Evolutionary conservation across 2,888 invertebrate species (phyloP).

Genomic region (Polietes domitor): DNA sequence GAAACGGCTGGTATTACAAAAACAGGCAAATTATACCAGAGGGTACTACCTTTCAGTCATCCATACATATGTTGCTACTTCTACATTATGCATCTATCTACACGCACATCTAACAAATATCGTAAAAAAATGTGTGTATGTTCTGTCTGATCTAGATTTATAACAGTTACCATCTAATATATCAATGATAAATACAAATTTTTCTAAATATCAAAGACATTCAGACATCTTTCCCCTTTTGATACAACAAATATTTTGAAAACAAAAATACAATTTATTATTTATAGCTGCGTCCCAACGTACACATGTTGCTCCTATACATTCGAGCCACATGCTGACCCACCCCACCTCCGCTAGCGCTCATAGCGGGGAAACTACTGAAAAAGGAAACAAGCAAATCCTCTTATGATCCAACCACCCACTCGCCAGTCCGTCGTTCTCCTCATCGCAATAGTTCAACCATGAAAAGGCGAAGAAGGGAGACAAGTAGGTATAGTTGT

Average conservation of each 20-base stretch:
- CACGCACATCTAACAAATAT: background rate
- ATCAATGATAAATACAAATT: constrained; percentile 26
- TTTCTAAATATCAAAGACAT: background rate
- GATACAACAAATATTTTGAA: constrained; percentile 9
- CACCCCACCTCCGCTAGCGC: constrained; percentile 2
- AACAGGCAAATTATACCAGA: no score
- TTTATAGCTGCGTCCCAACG: constrained; percentile 39
- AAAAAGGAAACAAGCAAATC: background rate
- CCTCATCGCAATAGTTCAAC: no score
- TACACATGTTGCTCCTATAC: constrained; percentile 49
- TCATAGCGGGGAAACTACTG: background rate
- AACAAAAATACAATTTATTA: constrained; percentile 35
- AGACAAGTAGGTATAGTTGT: background rate
- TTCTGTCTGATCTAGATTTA: background rate
- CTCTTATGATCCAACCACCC: background rate
- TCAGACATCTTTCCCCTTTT: background rate
- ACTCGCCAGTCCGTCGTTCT: background rate
- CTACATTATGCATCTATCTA: background rate
- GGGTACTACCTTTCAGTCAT: no score
- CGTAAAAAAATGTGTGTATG: background rate
- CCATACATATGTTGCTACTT: background rate
- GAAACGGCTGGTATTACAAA: no score
- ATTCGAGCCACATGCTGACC: constrained; percentile 44
- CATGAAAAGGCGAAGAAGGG: background rate
- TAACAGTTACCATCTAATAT: background rate